These are phyloP conservation scores for Phyllotis vaccarum DNA, from an alignment of 2,797 vertebrate species.

Conservation along the genomic window DNA sequence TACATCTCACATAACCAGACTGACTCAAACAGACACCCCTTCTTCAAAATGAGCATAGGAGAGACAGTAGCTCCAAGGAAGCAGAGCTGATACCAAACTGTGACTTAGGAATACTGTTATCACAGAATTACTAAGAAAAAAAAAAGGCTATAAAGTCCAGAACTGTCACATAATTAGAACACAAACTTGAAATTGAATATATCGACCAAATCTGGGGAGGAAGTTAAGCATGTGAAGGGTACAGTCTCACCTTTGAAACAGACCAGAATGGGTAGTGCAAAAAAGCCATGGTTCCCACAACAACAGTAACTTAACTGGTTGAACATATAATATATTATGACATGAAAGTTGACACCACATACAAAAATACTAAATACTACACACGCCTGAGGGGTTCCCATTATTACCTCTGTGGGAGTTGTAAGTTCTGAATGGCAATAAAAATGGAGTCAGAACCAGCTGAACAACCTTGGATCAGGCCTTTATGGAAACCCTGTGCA, in stretches of 20 bases:
- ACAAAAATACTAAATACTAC: conserved; percentile 74
- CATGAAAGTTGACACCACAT: conserved; percentile 62
- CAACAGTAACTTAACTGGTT: conserved; percentile 61
- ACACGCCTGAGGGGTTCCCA: conserved; percentile 34
- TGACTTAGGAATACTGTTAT: conserved; percentile 28
- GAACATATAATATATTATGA: conserved; percentile 47
- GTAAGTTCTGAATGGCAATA: conserved; percentile 60
- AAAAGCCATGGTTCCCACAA: conserved; percentile 48
- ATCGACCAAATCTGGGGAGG: neutral
- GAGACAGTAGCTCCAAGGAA: neutral
- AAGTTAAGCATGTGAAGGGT: neutral
- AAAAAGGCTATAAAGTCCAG: neutral
- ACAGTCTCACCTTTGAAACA: neutral
- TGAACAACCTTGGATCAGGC: conserved; percentile 31
- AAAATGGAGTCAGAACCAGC: conserved; percentile 62
- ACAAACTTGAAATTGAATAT: neutral
- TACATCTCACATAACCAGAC: neutral
- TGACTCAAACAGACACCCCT: neutral
- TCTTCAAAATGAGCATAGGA: neutral
- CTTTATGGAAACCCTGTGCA: conserved; percentile 26
- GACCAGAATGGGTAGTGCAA: neutral
- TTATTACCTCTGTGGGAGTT: conserved; percentile 61
- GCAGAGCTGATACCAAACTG: neutral
- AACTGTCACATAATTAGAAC: neutral
- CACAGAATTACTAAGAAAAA: neutral